Percentiles rank a stretch among this genome's conserved stretches.
phyloP scores from a whole-genome alignment of 2,888 invertebrate genomes.

The Drosophila pseudotalamancana region DNA sequence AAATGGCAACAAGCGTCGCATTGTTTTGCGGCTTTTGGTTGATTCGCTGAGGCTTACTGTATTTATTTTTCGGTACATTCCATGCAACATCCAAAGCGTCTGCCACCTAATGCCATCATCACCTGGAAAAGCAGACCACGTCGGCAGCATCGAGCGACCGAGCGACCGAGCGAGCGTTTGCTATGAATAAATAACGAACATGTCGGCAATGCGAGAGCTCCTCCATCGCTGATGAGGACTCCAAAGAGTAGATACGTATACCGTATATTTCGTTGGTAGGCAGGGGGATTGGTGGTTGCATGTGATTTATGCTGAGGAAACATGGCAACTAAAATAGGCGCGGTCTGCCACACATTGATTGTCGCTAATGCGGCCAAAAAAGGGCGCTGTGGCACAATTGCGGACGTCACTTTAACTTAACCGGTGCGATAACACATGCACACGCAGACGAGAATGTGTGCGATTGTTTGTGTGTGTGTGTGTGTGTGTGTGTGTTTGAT shows the following conservation, averaged over 20 bases:
- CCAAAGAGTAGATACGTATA: background rate
- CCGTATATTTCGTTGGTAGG: background rate
- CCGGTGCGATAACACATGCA: conserved; percentile 29
- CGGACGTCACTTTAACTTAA: conserved; percentile 37
- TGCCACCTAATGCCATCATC: conserved; percentile 52
- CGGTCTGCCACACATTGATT: conserved; percentile 53
- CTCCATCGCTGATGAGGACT: conserved; percentile 18
- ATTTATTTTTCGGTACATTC: conserved; percentile 70
- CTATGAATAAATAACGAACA: conserved; percentile 76
- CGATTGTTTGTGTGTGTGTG: background rate
- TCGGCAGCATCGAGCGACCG: background rate
- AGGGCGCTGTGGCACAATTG: conserved; percentile 20
- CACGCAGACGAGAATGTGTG: background rate
- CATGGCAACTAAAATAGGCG: conserved; percentile 69
- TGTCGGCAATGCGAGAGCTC: conserved; percentile 17
- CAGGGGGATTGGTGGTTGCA: conserved; percentile 13
- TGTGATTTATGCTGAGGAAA: conserved; percentile 73
- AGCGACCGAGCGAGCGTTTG: conserved; percentile 28
- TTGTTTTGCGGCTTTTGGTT: conserved; percentile 65
- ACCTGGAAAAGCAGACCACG: conserved; percentile 19
- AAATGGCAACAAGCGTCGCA: conserved; percentile 66
- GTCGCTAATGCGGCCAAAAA: conserved; percentile 47
- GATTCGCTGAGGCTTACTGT: conserved; percentile 53
- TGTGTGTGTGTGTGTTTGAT: conserved; percentile 5
- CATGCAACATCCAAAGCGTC: conserved; percentile 39